These are phyloP conservation scores for Lydus trimaculatus DNA, from an alignment of 2,888 invertebrate species.

Conservation along the genomic window DNA sequence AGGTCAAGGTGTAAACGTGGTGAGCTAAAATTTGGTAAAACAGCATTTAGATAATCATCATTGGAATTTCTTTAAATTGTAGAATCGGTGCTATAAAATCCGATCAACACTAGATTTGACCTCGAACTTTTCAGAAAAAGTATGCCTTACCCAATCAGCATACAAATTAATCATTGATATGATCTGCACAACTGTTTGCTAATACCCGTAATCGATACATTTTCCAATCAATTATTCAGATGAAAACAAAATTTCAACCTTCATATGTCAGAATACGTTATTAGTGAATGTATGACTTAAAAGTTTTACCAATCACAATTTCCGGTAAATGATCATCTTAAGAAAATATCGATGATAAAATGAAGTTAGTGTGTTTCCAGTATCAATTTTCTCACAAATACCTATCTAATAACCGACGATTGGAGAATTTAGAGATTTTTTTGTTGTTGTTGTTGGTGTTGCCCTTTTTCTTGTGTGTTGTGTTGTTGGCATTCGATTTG, in stretches of 20 bases:
- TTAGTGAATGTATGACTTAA: neutral
- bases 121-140: constrained; percentile 11
- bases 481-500: no score
- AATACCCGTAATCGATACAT: constrained; percentile 26
- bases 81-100: constrained; percentile 13
- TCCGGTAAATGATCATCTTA: neutral
- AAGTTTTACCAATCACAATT: neutral
- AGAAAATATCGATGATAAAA: neutral
- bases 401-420: neutral
- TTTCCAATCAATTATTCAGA: constrained; percentile 26
- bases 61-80: neutral
- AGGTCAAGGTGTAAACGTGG: no score
- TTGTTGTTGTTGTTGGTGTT: neutral
- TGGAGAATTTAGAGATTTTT: neutral
- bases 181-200: constrained; percentile 20
- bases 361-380: constrained; percentile 1
- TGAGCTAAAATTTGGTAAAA: neutral
- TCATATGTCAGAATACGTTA: constrained; percentile 25
- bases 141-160: constrained; percentile 2
- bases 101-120: constrained; percentile 9
- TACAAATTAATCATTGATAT: constrained; percentile 28
- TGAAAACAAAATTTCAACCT: constrained; percentile 17
- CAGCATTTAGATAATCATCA: neutral
- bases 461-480: constrained; percentile 1
- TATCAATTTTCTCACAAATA: neutral